Conservation (phyloP, 1,140 invertebrate species). For the Pachyrhynchus sulphureomaculatus region DNA sequence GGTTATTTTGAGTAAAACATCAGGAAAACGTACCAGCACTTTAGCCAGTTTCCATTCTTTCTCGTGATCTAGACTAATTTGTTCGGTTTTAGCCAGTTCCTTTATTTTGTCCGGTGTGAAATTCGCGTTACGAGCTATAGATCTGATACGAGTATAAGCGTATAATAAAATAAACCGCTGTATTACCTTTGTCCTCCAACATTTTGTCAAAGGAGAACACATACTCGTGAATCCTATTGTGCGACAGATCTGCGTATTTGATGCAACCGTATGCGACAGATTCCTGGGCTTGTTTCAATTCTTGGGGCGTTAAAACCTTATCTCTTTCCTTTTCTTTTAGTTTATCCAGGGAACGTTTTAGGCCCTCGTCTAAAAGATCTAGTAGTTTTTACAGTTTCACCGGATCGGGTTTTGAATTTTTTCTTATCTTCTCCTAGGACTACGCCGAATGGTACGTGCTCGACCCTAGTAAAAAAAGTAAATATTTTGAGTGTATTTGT, state of each 20-base stretch:
- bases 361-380: constrained; percentile 93
- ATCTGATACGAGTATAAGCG: constrained; percentile 90
- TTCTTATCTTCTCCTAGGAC: constrained; percentile 98
- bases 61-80: constrained; percentile 78
- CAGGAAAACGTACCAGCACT: constrained; percentile 81
- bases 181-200: constrained; percentile 98
- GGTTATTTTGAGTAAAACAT: constrained; percentile 80
- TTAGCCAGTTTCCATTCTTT: constrained; percentile 96
- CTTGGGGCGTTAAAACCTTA: constrained; percentile 79
- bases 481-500: background rate
- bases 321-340: constrained; percentile 89
- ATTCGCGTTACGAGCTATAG: constrained; percentile 82
- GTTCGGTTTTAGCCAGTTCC: constrained; percentile 57
- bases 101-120: constrained; percentile 59
- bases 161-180: constrained; percentile 96
- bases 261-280: constrained; percentile 97
- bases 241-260: constrained; percentile 96
- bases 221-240: constrained; percentile 93
- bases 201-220: constrained; percentile 99
- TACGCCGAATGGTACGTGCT: constrained; percentile 95
- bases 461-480: constrained; percentile 58
- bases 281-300: constrained; percentile 83
- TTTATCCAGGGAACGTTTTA: constrained; percentile 82
- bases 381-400: constrained; percentile 88
- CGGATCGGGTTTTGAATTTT: constrained; percentile 98